Evolutionary conservation across 2,797 vertebrate species (phyloP), one percentile per base, ranked within the genome.

Genomic region (Sitta carolinensis): DNA sequence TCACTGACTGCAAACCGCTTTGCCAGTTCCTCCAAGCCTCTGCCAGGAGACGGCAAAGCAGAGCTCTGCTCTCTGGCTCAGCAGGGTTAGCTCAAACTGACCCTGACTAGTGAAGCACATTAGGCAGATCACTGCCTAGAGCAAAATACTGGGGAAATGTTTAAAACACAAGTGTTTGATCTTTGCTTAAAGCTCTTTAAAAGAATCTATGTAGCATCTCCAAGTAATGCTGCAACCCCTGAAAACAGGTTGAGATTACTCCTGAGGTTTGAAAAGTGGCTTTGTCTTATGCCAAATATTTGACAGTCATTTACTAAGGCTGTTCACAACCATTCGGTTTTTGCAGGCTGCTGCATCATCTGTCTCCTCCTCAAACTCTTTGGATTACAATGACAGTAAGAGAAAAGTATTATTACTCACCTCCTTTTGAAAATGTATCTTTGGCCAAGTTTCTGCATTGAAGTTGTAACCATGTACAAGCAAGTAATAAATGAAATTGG

Each of bases 391-490:
- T 40, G 29, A 55, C 19, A 70, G 36, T 54, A 80, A 81, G 29
- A 91, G 20, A 51, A 92, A 93, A 64, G 30, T 0, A 66, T n/a
- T 40, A 40, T 77, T 77, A 96, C 97, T 97, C 95, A 99, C 99
- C 98, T 99, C 94, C 95, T 97, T 98, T 96, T 98, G 95, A 95
- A 99, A 99, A 42, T 83, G 57, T 73, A 99, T 99, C 55, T 97
- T 97, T 86, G 97, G 97, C 99, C 99, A 99, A 55, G 98, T 98
- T 40, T 98, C 96, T 12, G 89, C 64, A 34, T 98, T 98, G 92
- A 99, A 99, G 94, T 98, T 98, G 97, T 99, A 99, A 42, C 99
- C 99, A 5, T 98, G 97, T 30, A 98, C 91, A 29, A 99, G 98
- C 92, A 99, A 77, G 63, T 98, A 98, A 95, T 98, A 98, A 92